These are phyloP conservation scores for Eurois occulta DNA, from an alignment of 2,888 invertebrate species.

Conservation along the genomic window DNA sequence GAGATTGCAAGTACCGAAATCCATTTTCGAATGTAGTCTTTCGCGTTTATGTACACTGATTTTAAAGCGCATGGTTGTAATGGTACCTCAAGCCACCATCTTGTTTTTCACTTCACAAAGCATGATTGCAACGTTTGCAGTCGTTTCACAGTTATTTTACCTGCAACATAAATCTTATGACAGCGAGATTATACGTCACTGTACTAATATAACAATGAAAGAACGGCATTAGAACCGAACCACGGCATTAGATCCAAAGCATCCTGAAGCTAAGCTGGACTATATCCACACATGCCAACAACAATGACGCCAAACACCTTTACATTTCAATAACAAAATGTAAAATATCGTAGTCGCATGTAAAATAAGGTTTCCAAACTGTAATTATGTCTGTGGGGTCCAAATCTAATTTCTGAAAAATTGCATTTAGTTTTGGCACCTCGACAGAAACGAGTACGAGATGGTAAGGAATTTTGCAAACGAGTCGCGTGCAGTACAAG, in stretches of 20 bases:
- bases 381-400: constrained; percentile 54
- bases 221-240: background rate
- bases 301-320: constrained; percentile 1
- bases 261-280: background rate
- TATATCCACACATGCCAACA: background rate
- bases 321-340: constrained; percentile 15
- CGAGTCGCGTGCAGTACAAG: constrained; percentile 12
- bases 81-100: too few species aligned
- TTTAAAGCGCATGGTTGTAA: background rate
- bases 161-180: background rate
- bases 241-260: background rate
- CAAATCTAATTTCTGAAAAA: constrained; percentile 58
- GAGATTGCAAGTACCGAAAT: constrained; percentile 16
- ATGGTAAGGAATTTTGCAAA: constrained; percentile 19
- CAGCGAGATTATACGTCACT: background rate
- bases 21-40: constrained; percentile 1
- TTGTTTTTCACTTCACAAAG: too few species aligned
- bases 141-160: background rate
- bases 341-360: constrained; percentile 26
- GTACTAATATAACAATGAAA: background rate
- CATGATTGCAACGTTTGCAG: background rate
- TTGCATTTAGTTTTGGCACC: constrained; percentile 39
- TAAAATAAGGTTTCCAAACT: constrained; percentile 50
- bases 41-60: background rate
- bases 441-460: constrained; percentile 37